Evolutionary conservation across 2,888 invertebrate genomes (phyloP).

Genomic region (Pilophorus perplexus): DNA sequence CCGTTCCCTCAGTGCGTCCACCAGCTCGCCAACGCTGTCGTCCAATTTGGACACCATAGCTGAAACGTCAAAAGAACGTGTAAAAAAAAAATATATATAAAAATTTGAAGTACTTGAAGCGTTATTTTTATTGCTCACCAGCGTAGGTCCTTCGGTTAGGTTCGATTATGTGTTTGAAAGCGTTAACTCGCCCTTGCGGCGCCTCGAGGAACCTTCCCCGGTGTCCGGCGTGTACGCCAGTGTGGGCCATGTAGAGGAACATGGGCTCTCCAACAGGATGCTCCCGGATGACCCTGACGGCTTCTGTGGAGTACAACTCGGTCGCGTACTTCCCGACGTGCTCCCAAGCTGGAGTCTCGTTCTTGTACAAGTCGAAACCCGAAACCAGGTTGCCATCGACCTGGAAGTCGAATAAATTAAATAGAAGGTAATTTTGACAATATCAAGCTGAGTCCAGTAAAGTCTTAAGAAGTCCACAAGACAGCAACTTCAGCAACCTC

Average conservation of each 20-base stretch:
- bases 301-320: slow-evolving; percentile 55
- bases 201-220: slow-evolving; percentile 51
- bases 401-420: slow-evolving; percentile 10
- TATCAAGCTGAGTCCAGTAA: too few species aligned
- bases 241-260: slow-evolving; percentile 58
- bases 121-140: slow-evolving; percentile 56
- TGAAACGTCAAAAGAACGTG: slow-evolving; percentile 48
- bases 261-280: slow-evolving; percentile 53
- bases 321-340: slow-evolving; percentile 55
- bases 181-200: slow-evolving; percentile 65
- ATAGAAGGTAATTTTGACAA: background rate
- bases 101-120: background rate
- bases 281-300: slow-evolving; percentile 54
- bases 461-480: too few species aligned
- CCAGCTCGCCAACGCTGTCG: slow-evolving; percentile 61
- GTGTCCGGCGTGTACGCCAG: slow-evolving; percentile 58
- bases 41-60: slow-evolving; percentile 65
- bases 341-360: slow-evolving; percentile 52
- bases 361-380: slow-evolving; percentile 55
- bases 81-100: slow-evolving; percentile 7
- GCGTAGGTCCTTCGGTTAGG: slow-evolving; percentile 68
- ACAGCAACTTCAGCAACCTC: background rate
- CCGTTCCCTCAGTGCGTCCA: slow-evolving; percentile 56
- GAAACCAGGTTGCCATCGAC: slow-evolving; percentile 48
- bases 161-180: slow-evolving; percentile 68